Percentiles rank a stretch among this genome's conserved stretches.
Evolutionary conservation across 2,888 invertebrate genomes (phyloP).

Genomic region (Scaptodrosophila latifasciaeformis): DNA sequence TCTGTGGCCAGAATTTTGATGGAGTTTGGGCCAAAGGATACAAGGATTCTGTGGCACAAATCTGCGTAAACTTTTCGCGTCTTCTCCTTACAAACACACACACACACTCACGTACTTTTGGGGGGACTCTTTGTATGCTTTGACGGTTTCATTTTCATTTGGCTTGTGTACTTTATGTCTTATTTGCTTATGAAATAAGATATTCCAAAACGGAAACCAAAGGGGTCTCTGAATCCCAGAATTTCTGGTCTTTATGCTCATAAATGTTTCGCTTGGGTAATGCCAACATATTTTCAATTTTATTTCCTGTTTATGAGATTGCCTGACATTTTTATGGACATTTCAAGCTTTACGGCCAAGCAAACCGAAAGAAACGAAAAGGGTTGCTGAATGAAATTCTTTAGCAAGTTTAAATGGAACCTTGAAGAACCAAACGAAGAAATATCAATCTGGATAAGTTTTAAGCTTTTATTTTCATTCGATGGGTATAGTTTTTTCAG

Average conservation of each 20-base stretch:
- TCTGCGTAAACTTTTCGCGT: slow-evolving; percentile 61
- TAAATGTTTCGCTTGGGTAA: slow-evolving; percentile 27
- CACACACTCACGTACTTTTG: slow-evolving; percentile 3
- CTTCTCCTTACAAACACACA: neutral
- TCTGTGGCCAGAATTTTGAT: slow-evolving; percentile 72
- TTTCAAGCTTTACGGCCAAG: slow-evolving; percentile 13
- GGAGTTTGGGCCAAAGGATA: slow-evolving; percentile 44
- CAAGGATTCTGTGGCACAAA: slow-evolving; percentile 53
- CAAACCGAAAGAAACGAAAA: too few relatives aligned
- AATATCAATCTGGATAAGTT: too few relatives aligned
- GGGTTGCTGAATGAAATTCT: too few relatives aligned
- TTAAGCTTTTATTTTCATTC: too few relatives aligned
- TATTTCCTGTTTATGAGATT: slow-evolving; percentile 67
- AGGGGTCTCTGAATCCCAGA: slow-evolving; percentile 24
- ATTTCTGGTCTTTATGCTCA: too few relatives aligned
- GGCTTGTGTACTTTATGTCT: slow-evolving; percentile 58
- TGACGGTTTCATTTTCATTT: slow-evolving; percentile 30
- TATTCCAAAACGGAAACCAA: slow-evolving; percentile 32
- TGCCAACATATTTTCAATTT: slow-evolving; percentile 43
- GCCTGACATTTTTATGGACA: slow-evolving; percentile 60
- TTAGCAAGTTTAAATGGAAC: too few relatives aligned
- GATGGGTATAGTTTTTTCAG: too few relatives aligned
- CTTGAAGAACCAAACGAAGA: too few relatives aligned
- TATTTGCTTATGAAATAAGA: slow-evolving; percentile 69
- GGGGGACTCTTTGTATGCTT: slow-evolving; percentile 15